Evolutionary conservation across 2,888 invertebrate species (phyloP).

Genomic region (Schizotus pectinicornis): DNA sequence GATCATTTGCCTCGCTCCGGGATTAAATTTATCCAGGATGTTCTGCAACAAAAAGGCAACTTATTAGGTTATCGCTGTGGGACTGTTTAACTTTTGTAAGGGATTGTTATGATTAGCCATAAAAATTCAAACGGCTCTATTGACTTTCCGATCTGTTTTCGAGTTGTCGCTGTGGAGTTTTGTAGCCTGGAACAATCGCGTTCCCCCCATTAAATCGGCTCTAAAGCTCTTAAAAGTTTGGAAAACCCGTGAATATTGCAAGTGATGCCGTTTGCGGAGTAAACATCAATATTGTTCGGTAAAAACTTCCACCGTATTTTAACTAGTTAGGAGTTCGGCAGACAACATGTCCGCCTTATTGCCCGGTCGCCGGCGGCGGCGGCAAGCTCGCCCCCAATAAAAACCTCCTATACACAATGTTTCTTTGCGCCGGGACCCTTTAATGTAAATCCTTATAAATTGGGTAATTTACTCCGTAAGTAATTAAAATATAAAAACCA

Average conservation of each 20-base stretch:
- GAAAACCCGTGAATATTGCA: slow-evolving; percentile 32
- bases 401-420: slow-evolving; percentile 13
- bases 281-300: slow-evolving; percentile 36
- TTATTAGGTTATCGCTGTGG: neutral
- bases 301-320: slow-evolving; percentile 35
- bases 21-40: slow-evolving; percentile 95
- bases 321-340: slow-evolving; percentile 36
- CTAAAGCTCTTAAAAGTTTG: slow-evolving; percentile 12
- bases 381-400: slow-evolving; percentile 14
- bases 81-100: neutral
- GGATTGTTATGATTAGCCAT: neutral
- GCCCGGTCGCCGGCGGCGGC: slow-evolving; percentile 29
- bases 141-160: neutral
- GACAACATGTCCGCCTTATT: slow-evolving; percentile 37
- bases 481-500: slow-evolving; percentile 39
- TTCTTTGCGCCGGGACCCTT: slow-evolving; percentile 15
- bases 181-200: neutral
- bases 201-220: neutral
- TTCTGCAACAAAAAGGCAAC: slow-evolving; percentile 74
- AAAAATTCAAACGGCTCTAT: no score
- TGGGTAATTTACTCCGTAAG: slow-evolving; percentile 35
- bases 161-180: neutral
- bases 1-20: slow-evolving; percentile 91
- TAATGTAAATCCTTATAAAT: slow-evolving; percentile 41
- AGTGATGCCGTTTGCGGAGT: slow-evolving; percentile 22